Evolutionary conservation across 2,888 invertebrate species (phyloP), one percentile per base, ranked within the genome.

Genomic region (Drosophila kanekoi): DNA sequence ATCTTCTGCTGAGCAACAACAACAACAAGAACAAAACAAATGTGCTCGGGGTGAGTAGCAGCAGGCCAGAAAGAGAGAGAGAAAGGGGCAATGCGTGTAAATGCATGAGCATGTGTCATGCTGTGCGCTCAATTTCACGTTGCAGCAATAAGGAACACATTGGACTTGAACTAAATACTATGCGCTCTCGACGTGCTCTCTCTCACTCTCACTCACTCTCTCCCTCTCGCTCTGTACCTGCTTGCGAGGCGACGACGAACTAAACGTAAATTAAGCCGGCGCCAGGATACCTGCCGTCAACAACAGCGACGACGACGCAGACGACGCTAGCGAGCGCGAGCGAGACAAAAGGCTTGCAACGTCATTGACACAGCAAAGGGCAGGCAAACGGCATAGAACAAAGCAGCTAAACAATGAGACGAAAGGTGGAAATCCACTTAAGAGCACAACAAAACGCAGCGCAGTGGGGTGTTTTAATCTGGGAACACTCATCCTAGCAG

Each of bases 271-370:
- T 89, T 89, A 87, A 81, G 88, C 80, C 84, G 89, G 89, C 89
- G 90, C 89, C 89, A 89, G 87, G 85, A 89, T 89, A 89, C 89
- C 89, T 90, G 88, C 84, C 76, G 78, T 73, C 74, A 67, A 71
- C 70, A 74, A 58, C 64, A 47, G 47, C 65, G 56, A n/a, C 70
- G 47, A 23, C 48, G 54, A 14, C 51, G 28, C 28, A 28, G 28
- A 28, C 13, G 16, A 40, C 40, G 16, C 32, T 16, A 52, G 16
- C 40, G 52, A 44, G 37, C 28, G 43, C 16, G 59, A 77, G 74
- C 54, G 72, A 81, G 70, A 78, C 74, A 79, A 79, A 81, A 79
- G 66, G 61, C 77, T 68, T 78, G 86, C 84, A 87, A 87, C 84
- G 80, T 82, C 84, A 87, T 79, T 87, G 82, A 81, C 87, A 84